These are phyloP conservation scores for Agrochola litura DNA, from an alignment of 2,888 invertebrate species.

Conservation along the genomic window DNA sequence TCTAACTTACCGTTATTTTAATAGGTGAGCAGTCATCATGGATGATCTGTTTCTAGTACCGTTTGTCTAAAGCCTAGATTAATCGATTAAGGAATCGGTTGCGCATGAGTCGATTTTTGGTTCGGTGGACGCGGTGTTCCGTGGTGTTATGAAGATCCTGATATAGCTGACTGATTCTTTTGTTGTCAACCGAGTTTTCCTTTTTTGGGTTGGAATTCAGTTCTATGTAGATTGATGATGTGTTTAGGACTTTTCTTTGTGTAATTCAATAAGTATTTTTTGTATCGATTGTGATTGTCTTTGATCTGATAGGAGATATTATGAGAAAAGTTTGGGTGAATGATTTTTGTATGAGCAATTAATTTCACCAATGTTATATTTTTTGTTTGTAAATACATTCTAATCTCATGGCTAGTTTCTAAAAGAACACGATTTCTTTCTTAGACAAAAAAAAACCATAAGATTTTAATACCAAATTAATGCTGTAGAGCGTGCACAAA, in stretches of 20 bases:
- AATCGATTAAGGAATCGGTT: constrained; percentile 53
- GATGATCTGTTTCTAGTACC: constrained; percentile 48
- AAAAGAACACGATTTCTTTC: background rate
- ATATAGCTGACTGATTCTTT: constrained; percentile 8
- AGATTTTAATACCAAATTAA: constrained; percentile 6
- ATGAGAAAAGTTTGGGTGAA: background rate
- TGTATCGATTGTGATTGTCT: background rate
- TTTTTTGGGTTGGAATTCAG: background rate
- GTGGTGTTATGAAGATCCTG: constrained; percentile 14
- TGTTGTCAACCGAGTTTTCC: background rate
- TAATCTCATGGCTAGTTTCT: constrained; percentile 2
- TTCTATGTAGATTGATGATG: background rate
- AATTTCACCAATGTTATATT: background rate
- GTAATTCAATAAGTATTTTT: background rate
- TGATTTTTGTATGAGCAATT: background rate
- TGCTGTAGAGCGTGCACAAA: constrained; percentile 20
- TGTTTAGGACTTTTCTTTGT: background rate
- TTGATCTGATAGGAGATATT: background rate
- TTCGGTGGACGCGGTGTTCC: constrained; percentile 19
- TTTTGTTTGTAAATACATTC: background rate
- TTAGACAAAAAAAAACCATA: constrained; percentile 1
- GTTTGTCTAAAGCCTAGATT: constrained; percentile 49
- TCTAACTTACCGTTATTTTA: constrained; percentile 42
- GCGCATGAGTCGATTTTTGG: constrained; percentile 41
- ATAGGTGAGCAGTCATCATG: constrained; percentile 15